Conservation (phyloP, 2,888 invertebrate genomes). For the Limnephilus marmoratus region DNA sequence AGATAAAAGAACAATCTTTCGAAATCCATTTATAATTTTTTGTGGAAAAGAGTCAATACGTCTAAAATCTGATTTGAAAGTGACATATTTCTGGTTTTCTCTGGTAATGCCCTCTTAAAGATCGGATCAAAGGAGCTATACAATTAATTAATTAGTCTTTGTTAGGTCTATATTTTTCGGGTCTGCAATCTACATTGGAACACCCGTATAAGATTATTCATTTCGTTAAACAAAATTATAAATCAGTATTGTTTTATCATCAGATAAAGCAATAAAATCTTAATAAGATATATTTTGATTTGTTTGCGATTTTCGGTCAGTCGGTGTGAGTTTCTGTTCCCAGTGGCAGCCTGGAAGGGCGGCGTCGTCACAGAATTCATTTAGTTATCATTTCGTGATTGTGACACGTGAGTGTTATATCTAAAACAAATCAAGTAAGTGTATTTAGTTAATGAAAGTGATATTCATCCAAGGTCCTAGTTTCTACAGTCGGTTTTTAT, state of each 20-base stretch:
- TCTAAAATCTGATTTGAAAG: too few relatives aligned
- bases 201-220: background rate
- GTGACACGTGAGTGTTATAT: background rate
- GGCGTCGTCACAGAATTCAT: background rate
- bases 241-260: background rate
- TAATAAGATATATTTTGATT: background rate
- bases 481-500: background rate
- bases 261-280: background rate
- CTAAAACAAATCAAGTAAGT: background rate
- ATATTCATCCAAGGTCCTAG: background rate
- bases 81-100: too few relatives aligned
- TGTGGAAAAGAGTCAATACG: too few relatives aligned
- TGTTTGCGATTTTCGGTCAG: background rate
- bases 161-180: background rate
- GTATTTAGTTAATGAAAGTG: background rate
- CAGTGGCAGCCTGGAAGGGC: background rate
- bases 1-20: too few relatives aligned
- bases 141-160: background rate
- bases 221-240: background rate
- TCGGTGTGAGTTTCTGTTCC: background rate
- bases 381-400: background rate
- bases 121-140: too few relatives aligned
- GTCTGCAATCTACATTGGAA: background rate
- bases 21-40: too few relatives aligned
- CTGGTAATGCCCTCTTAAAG: too few relatives aligned